phyloP scores from a whole-genome alignment of 2,113 vertebrate genomes.

The Tragelaphus imberbis region DNA sequence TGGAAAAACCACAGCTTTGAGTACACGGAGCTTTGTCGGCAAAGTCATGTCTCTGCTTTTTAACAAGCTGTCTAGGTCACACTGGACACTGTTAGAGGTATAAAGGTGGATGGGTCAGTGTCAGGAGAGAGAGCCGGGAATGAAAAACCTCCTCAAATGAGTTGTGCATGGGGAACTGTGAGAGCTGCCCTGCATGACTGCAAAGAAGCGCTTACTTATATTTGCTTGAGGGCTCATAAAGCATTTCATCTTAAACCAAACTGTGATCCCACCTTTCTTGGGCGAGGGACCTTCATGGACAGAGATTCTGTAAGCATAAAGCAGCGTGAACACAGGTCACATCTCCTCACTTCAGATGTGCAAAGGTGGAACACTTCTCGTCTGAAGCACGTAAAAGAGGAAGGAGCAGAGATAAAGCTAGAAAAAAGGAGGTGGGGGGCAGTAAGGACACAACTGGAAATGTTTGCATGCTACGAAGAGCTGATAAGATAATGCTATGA shows the following conservation, averaged over 20 bases:
- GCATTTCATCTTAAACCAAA: background rate
- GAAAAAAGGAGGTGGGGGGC: rapidly evolving
- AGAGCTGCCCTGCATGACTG: rapidly evolving
- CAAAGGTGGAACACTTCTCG: rapidly evolving
- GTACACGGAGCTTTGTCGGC: background rate
- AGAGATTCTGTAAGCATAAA: rapidly evolving
- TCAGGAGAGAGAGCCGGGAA: rapidly evolving
- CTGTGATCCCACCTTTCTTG: rapidly evolving
- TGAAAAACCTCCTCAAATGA: background rate
- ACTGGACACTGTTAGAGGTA: background rate
- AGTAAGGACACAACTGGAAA: rapidly evolving
- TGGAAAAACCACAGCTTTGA: background rate
- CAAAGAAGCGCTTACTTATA: rapidly evolving
- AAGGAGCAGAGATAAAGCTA: background rate
- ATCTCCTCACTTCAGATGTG: too few relatives aligned
- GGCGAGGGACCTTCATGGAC: rapidly evolving
- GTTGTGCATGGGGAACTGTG: rapidly evolving
- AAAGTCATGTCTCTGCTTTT: background rate
- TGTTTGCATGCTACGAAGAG: rapidly evolving
- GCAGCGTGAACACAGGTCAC: rapidly evolving
- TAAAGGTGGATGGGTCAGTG: rapidly evolving
- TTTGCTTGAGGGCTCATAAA: background rate
- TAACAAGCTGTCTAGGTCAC: background rate
- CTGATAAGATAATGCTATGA: rapidly evolving
- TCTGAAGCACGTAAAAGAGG: rapidly evolving